These are phyloP conservation scores for Lepus oiostolus DNA, from an alignment of 2,797 vertebrate genomes.

Conservation along the genomic window DNA sequence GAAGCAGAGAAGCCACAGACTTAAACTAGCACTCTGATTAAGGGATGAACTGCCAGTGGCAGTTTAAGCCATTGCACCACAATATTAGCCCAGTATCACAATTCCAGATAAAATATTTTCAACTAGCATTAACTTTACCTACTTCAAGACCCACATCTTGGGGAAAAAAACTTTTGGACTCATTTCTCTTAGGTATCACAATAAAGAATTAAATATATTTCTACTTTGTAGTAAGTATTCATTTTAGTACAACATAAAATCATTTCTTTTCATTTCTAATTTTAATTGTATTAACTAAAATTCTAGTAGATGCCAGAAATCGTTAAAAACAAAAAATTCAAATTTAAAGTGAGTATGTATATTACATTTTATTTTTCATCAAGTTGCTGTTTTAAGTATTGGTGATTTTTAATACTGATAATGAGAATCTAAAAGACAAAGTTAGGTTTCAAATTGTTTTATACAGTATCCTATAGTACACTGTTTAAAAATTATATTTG, in stretches of 20 bases:
- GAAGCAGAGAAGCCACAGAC: too few relatives aligned
- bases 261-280: constrained; percentile 22
- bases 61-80: too few relatives aligned
- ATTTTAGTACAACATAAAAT: constrained; percentile 43
- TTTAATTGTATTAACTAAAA: constrained; percentile 39
- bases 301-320: constrained; percentile 57
- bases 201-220: constrained; percentile 32
- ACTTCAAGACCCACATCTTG: constrained; percentile 20
- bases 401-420: constrained; percentile 22
- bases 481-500: constrained; percentile 36
- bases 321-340: constrained; percentile 46
- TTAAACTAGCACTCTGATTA: too few relatives aligned
- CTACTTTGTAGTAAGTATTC: constrained; percentile 43
- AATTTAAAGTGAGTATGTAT: constrained; percentile 39
- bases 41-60: too few relatives aligned
- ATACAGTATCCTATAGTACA: neutral
- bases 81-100: too few relatives aligned
- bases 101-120: constrained; percentile 41
- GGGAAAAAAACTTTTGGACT: neutral
- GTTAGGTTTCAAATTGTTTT: constrained; percentile 32
- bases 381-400: neutral
- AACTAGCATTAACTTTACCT: constrained; percentile 18
- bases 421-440: neutral
- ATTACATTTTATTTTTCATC: constrained; percentile 45
- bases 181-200: constrained; percentile 35